These are phyloP conservation scores for Ptychobarbus kaznakovi DNA, from an alignment of 2,797 vertebrate species.

Conservation along the genomic window DNA sequence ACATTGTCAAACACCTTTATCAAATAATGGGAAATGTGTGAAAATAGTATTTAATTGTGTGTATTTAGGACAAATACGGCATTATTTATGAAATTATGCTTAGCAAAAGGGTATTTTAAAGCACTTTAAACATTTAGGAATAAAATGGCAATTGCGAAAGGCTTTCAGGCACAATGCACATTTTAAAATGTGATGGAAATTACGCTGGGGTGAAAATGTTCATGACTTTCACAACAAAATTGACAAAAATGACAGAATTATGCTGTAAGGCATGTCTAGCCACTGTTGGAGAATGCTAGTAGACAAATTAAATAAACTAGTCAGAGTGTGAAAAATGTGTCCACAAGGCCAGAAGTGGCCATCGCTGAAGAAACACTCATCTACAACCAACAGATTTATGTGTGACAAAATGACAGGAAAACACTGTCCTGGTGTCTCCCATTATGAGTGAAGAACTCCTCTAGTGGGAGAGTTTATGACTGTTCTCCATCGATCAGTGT, in stretches of 20 bases:
- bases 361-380: conserved; percentile 37
- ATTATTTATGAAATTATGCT: neutral
- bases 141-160: neutral
- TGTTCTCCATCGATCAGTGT: conserved; percentile 55
- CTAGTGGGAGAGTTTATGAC: conserved; percentile 52
- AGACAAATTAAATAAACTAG: conserved; percentile 14
- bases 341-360: conserved; percentile 21
- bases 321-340: conserved; percentile 20
- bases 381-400: conserved; percentile 54
- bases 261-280: neutral
- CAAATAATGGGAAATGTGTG: neutral
- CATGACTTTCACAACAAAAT: conserved; percentile 16
- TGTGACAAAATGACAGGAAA: conserved; percentile 49
- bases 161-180: conserved; percentile 2
- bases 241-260: conserved; percentile 24
- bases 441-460: conserved; percentile 56
- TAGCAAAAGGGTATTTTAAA: neutral
- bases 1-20: neutral
- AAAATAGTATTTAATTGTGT: neutral
- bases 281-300: neutral
- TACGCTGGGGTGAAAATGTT: neutral
- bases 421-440: conserved; percentile 53
- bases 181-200: conserved; percentile 9
- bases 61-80: neutral
- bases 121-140: neutral